Evolutionary conservation across 2,797 vertebrate species (phyloP), one percentile per base, ranked within the genome.

Genomic region (Periparus ater): DNA sequence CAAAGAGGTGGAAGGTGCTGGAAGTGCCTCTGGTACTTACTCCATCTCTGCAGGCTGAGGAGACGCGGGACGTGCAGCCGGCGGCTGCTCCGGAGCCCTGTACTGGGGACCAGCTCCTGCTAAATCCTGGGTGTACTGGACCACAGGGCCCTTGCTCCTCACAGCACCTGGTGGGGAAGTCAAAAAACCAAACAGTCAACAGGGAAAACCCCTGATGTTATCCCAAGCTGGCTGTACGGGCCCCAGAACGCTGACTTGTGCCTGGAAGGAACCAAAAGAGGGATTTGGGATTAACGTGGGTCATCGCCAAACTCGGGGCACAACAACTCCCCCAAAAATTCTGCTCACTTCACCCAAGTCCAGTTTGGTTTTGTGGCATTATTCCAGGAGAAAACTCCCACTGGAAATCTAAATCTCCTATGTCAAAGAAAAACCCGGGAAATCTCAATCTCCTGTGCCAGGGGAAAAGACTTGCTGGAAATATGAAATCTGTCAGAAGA

Each of bases 91-190:
- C 1, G 85, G 4, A 1, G 96, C 53, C 58, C 97, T 98, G 79
- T 97, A 97, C 62, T 97, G 98, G n/a, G 97, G 91, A 8, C 94
- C 97, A 45, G 96, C 77, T 23, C 95, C 98, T 0, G 97, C 97
- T 4, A 98, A 97, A 20, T 99, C 99, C 42, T 99, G 99, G 0
- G 98, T 99, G 81, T 99, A 99, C 54, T 99, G 99, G 5, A 99
- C 99, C 3, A 99, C 99, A 0, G 99, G 99, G 4, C 99, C 99
- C 97, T 99, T 99, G 91, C 98, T 99, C 95, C 99, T 98, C 76
- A 99, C 93, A 2, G 98, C 98, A 70, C 99, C 99, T 99, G 57
- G 42, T 0, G 0, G 48, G 50, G 80, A 62, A 73, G 77, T 81
- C 22, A 19, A 38, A 27, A 58, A 32, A 45, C 0, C 44, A 8